Percentiles rank a stretch among this genome's conserved stretches.
Evolutionary conservation across 1,140 invertebrate genomes (phyloP).

Genomic region (Melanaphis sacchari): DNA sequence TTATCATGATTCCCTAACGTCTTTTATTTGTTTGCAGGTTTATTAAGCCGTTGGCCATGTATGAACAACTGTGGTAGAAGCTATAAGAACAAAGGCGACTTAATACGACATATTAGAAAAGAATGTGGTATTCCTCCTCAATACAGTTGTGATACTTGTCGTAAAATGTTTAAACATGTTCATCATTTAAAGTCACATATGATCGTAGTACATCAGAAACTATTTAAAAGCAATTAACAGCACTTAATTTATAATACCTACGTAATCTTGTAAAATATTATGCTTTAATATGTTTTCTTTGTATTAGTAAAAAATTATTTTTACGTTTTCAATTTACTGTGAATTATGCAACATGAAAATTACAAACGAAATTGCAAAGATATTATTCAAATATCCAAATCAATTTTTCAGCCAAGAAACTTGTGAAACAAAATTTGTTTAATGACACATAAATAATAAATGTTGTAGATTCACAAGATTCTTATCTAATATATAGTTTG

Average conservation of each 20-base stretch:
- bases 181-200: conserved; percentile 58
- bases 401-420: too few relatives aligned
- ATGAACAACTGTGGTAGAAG: conserved; percentile 58
- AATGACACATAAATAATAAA: neutral
- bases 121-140: conserved; percentile 60
- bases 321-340: neutral
- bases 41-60: conserved; percentile 34
- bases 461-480: too few relatives aligned
- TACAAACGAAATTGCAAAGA: neutral
- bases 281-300: neutral
- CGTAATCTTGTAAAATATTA: neutral
- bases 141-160: conserved; percentile 56
- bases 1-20: neutral
- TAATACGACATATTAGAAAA: conserved; percentile 59
- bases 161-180: conserved; percentile 53
- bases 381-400: neutral
- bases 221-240: neutral
- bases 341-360: neutral
- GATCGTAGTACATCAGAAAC: conserved; percentile 41
- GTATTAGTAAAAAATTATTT: neutral
- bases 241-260: neutral
- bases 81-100: conserved; percentile 57
- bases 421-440: too few relatives aligned
- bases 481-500: neutral
- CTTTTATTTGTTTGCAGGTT: neutral